Evolutionary conservation across 2,888 invertebrate genomes (phyloP), one percentile per base, ranked within the genome.

Genomic region (Muscina levida): DNA sequence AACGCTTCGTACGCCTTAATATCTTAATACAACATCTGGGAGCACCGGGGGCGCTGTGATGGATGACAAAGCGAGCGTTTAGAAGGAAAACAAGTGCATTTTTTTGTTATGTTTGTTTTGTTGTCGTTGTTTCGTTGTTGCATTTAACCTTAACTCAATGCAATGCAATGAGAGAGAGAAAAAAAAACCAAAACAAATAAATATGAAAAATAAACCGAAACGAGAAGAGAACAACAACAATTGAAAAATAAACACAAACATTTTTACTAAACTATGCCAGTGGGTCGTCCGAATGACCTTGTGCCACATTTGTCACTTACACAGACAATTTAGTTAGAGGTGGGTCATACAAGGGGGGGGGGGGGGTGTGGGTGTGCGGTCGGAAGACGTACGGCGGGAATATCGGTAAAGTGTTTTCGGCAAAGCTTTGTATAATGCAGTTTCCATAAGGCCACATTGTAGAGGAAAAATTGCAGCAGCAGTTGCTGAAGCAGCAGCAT

Each of bases 221-320:
- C 56, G 37, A 56, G 44, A 73, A 71, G 13, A 66, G 42, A 75
- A 2, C 8, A 15, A 57, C 15, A 44, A 26, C 42, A 70, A 56
- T 10, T 19, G 31, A 44, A 51, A 81, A 53, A 26, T 53, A 57
- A 65, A 65, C 59, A 53, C 10, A 26, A 26, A 77, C 51, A 37
- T 15, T 15, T 66, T 72, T 39, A 70, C 57, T 71, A 51, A 82
- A 65, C 74, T 89, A 85, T 88, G 89, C 87, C 86, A 89, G 86
- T 88, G 85, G 89, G 89, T 89, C 89, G 87, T 85, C 84, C 84
- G 84, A 17, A 84, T 88, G 88, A 89, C 89, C 89, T 88, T 89
- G 89, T 89, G 85, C 89, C 83, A 89, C 85, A 86, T 89, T 85
- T 82, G 53, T 66, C 80, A 76, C 80, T 68, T 73, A 80, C 81